Base-by-base conservation (phyloP, 2,113 vertebrate species). In the Girardinichthys multiradiatus region DNA sequence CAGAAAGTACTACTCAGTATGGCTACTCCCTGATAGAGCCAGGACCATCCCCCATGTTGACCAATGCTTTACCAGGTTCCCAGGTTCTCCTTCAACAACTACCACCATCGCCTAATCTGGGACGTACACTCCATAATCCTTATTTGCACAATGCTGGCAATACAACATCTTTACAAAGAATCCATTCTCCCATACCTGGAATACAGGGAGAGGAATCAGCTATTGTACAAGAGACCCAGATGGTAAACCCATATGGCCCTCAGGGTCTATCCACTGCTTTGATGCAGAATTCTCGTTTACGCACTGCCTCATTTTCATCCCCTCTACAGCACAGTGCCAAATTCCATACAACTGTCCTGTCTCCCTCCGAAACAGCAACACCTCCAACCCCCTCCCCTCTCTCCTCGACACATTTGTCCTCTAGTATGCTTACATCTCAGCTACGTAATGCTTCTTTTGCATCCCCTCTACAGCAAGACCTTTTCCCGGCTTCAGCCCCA, bases 341-440 rank as follows among this genome's bases (percentile, higher is more conserved):
- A 63, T 80, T 88, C 5, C 87, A 91, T 70, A 87, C 89, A 70
- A 81, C 60, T 54, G 88, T 92, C n/a, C 67, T 85, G 26, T 67
- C 86, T 28, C 80, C 89, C 10, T 71, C 66, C 64, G 57, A 91
- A 70, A 35, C 39, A 70, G 57, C 68, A 70, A 61, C 57, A 37
- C 30, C 66, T 69, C 37, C 24, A 48, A 30, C 60, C 26, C 54
- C 79, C 4, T 71, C 81, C 74, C 35, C 65, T 19, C 48, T 69
- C 5, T 79, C 88, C 65, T 85, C 92, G 19, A 90, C 93, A 67
- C 72, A 90, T 13, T 79, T 93, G 57, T 93, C 92, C 29, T 86
- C 90, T n/a, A 70, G 91, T 79, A 84, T 93, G 77, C 80, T 91
- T 69, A 92, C 74, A 68, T 72, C 91, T 26, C 92, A 93, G 77